Conservation (phyloP, 2,888 invertebrate genomes). For the Argyresthia albistria region DNA sequence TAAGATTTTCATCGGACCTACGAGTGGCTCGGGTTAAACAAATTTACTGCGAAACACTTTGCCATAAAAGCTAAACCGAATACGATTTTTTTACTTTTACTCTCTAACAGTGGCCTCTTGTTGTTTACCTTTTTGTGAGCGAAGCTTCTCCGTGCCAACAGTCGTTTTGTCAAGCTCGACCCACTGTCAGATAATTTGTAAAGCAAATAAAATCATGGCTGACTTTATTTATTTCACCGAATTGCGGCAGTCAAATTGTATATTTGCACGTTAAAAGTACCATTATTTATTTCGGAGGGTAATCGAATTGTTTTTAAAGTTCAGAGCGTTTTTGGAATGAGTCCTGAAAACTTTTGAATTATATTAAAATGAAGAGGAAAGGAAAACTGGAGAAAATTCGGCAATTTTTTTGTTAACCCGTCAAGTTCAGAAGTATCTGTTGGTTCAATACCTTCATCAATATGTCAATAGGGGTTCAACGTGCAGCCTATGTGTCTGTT, state of each 20-base stretch:
- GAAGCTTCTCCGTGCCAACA: constrained; percentile 65
- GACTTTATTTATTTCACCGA: constrained; percentile 25
- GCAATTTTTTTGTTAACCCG: background rate
- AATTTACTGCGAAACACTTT: background rate
- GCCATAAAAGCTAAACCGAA: constrained; percentile 25
- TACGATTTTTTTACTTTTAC: constrained; percentile 20
- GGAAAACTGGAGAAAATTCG: no score
- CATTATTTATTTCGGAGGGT: background rate
- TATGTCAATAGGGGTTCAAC: constrained; percentile 50
- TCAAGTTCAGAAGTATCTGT: constrained; percentile 13
- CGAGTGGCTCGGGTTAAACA: background rate
- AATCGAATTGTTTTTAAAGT: background rate
- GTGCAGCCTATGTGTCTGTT: constrained; percentile 46
- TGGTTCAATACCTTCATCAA: constrained; percentile 36
- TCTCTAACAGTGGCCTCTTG: no score
- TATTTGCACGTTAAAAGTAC: background rate
- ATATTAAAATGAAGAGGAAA: no score
- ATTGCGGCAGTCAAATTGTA: constrained; percentile 12
- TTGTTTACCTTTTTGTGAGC: constrained; percentile 57
- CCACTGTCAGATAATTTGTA: constrained; percentile 58
- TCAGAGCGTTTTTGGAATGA: background rate
- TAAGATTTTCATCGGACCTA: no score
- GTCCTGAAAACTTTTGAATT: no score
- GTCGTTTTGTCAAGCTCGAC: constrained; percentile 66
- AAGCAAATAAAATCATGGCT: constrained; percentile 52